phyloP scores from a whole-genome alignment of 2,113 vertebrate species.

The Mirza zaza region DNA sequence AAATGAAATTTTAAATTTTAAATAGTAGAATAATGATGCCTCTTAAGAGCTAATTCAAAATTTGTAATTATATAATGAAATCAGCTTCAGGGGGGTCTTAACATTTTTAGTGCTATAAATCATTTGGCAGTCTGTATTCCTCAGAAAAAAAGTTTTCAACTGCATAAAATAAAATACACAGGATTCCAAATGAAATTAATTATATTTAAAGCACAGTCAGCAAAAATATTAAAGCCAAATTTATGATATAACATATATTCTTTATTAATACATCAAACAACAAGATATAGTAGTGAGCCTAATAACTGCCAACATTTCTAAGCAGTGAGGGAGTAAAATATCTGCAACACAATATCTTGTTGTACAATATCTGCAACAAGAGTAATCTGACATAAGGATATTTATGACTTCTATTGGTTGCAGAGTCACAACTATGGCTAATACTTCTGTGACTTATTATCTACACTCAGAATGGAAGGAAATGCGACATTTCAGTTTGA shows the following conservation, averaged over 20 bases:
- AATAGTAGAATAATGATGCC: background rate
- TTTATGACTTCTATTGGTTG: background rate
- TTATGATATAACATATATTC: background rate
- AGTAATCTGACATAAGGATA: background rate
- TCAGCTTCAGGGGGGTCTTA: background rate
- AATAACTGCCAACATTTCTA: slow-evolving; percentile 23
- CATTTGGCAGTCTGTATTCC: background rate
- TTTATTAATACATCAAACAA: slow-evolving; percentile 12
- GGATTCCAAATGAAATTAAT: background rate
- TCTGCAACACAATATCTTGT: background rate
- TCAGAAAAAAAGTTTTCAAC: slow-evolving; percentile 33
- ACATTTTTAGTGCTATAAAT: background rate
- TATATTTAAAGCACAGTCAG: slow-evolving; percentile 16
- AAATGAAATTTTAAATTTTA: slow-evolving; percentile 35
- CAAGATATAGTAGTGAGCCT: background rate
- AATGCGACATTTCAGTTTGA: slow-evolving; percentile 28
- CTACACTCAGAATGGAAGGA: background rate
- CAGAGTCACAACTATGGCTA: background rate
- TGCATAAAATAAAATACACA: slow-evolving; percentile 19
- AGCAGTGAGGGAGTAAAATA: background rate
- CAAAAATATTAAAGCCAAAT: background rate
- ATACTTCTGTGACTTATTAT: slow-evolving; percentile 25
- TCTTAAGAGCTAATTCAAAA: slow-evolving; percentile 20
- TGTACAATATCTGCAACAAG: slow-evolving; percentile 12
- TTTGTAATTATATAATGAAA: slow-evolving; percentile 19